Conservation (phyloP, 1,140 invertebrate genomes). For the Chironomus striatipennis region DNA sequence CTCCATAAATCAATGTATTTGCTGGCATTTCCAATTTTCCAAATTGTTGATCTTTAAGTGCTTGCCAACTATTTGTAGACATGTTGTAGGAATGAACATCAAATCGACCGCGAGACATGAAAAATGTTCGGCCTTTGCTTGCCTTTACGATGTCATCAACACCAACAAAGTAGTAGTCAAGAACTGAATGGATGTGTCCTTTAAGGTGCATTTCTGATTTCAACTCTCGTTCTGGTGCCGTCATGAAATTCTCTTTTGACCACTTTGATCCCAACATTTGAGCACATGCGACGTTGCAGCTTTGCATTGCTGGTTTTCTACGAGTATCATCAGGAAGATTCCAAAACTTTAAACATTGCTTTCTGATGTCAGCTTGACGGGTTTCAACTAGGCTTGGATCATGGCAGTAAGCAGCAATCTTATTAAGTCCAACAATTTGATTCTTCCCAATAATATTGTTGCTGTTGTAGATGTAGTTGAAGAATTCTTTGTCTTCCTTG, state of each 20-base stretch:
- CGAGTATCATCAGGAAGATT: conserved; percentile 46
- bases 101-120: conserved; percentile 47
- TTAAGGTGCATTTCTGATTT: conserved; percentile 30
- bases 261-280: conserved; percentile 36
- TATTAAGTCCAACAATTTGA: conserved; percentile 69
- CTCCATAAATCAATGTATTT: conserved; percentile 69
- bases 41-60: conserved; percentile 32
- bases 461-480: conserved; percentile 67
- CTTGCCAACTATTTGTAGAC: conserved; percentile 42
- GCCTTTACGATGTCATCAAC: conserved; percentile 45
- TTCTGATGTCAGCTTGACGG: conserved; percentile 60
- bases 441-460: conserved; percentile 68
- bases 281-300: conserved; percentile 40
- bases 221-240: conserved; percentile 31
- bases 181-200: conserved; percentile 42
- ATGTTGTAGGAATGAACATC: conserved; percentile 49
- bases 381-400: conserved; percentile 60
- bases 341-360: conserved; percentile 70
- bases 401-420: conserved; percentile 70
- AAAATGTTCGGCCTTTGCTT: conserved; percentile 45
- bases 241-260: conserved; percentile 39
- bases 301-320: conserved; percentile 41
- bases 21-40: conserved; percentile 54
- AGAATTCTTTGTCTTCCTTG: conserved; percentile 57
- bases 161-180: conserved; percentile 64